Base-by-base conservation (phyloP, 2,888 invertebrate species). In the Neoascia interrupta region DNA sequence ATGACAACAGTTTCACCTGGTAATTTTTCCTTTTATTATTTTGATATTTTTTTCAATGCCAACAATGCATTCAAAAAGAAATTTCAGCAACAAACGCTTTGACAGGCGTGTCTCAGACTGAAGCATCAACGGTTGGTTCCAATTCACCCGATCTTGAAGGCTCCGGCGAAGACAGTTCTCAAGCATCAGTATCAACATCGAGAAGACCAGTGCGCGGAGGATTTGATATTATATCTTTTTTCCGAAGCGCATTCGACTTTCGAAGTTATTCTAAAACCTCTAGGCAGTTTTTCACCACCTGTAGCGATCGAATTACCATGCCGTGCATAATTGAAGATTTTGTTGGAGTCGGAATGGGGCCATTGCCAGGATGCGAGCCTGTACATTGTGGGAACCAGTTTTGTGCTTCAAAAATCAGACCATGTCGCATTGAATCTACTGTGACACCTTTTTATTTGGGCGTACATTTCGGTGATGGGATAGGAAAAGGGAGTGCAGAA, bases 311-410 rank as follows among this genome's bases (percentile, higher is more conserved):
- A 49, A 92, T 96, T 47, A 92, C 95, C 0, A 92, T 96, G 88
- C 94, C 95, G 0, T 96, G 96, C 83, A 95, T 96, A 84, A 93
- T 94, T 61, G 96, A 96, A 84, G 95, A 96, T 85, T 93, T 96
- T 84, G 91, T 96, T 70, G 92, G 93, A 90, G 94, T 86, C 1
- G 87, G 87, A 0, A 75, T 85, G 41, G 85, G 86, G 0, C 91
- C 85, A 0, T 41, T 87, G 31, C 87, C 88, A 0, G 86, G 93
- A 5, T 96, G 96, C 85, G 94, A 94, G 85, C 92, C 95, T 3
- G 92, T 94, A 41, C 95, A 94, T 84, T 96, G 96, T 86, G 96
- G 96, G 2, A 91, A 89, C 81, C 92, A 92, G 0, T 91, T 96
- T 82, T 96, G 96, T 84, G 87, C 91, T 45, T 85, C 91, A 23